Base-by-base conservation (phyloP, 1,140 invertebrate genomes). In the Hormaphis cornu region DNA sequence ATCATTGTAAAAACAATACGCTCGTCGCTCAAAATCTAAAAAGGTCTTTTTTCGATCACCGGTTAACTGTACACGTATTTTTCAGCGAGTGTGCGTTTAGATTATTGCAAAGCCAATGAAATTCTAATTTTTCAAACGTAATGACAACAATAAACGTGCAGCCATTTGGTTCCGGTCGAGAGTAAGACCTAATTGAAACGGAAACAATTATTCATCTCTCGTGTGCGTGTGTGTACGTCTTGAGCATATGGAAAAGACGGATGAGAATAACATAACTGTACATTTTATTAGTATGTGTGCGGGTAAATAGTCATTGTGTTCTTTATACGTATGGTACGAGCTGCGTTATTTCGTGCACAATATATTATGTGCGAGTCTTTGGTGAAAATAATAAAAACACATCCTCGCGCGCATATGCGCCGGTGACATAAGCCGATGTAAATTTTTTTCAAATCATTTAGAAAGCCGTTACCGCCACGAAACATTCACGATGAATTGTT, bases 261-360 rank as follows among this genome's bases (percentile, higher is more conserved):
- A 52, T n/a, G 50, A 22, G 26, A 52, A 52, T 52, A 52, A 52
- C 50, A 52, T 52, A 52, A 52, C 50, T 52, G 50, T 52, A 52
- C 50, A 28, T 52, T 52, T 12, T 52, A 14, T 28, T 52, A 26
- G 50, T 28, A 28, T 28, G 9, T 28, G 22, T 50, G 50, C 50
- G 50, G 50, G 50, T 16, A 52, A 8, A n/a, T 14, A 50, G 24
- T 22, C 26, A 26, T 26, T 52, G 14, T 52, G 9, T 16, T 52
- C 24, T 52, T 28, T 16, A 26, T 28, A 28, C n/a, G n/a, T n/a
- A n/a, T n/a, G n/a, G n/a, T n/a, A n/a, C n/a, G n/a, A n/a, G n/a
- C n/a, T n/a, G 5, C 14, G 18, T 52, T 52, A 52, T 28, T 52
- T 28, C 10, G 46, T 48, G n/a, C n/a, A n/a, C n/a, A n/a, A 20